phyloP scores from a whole-genome alignment of 1,140 invertebrate species.

The Rhyacophila brunnea region DNA sequence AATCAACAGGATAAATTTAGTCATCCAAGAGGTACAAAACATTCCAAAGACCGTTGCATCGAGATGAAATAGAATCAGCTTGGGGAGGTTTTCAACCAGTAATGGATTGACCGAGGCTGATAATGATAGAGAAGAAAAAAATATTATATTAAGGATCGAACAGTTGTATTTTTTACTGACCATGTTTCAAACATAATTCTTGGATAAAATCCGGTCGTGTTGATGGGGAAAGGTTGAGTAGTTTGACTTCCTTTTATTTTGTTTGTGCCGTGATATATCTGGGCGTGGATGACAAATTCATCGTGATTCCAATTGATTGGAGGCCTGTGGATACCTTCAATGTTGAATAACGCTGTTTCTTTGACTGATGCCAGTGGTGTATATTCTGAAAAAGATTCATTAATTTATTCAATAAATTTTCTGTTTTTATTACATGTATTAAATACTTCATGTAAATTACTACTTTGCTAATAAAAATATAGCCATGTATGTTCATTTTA shows the following conservation, averaged over 20 bases:
- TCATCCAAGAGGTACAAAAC: too few relatives aligned
- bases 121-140: background rate
- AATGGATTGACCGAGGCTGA: too few relatives aligned
- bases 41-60: too few relatives aligned
- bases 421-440: too few relatives aligned
- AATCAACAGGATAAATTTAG: too few relatives aligned
- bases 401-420: background rate
- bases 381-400: slow-evolving; percentile 51
- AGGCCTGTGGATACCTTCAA: slow-evolving; percentile 81
- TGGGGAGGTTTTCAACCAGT: too few relatives aligned
- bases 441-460: too few relatives aligned
- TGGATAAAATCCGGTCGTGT: slow-evolving; percentile 70
- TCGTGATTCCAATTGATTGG: slow-evolving; percentile 78
- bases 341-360: slow-evolving; percentile 78
- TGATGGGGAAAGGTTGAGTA: slow-evolving; percentile 62
- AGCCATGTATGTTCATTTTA: too few relatives aligned
- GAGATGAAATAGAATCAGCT: too few relatives aligned
- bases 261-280: slow-evolving; percentile 84
- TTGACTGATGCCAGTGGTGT: slow-evolving; percentile 67
- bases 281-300: slow-evolving; percentile 78
- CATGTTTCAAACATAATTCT: slow-evolving; percentile 83
- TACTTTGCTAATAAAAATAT: too few relatives aligned
- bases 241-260: slow-evolving; percentile 69
- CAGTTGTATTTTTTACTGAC: slow-evolving; percentile 52
- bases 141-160: too few relatives aligned